Base-by-base conservation (phyloP, 2,888 invertebrate species). In the Anticlea derivata region DNA sequence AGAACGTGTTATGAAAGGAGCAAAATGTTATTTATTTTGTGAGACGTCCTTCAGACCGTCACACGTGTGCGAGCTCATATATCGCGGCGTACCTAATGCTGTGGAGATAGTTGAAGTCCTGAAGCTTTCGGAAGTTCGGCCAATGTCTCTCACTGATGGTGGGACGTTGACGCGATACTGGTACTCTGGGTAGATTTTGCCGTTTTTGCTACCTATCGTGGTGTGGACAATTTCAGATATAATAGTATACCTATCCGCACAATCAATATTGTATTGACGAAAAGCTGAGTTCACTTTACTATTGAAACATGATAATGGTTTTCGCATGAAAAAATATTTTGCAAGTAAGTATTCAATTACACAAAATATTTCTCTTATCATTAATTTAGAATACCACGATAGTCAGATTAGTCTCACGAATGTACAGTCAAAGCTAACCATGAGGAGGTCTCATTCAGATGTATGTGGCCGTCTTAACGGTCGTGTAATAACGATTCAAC, bases 21-120 rank as follows among this genome's bases (percentile, higher is more conserved):
- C 10, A 29, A 20, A 46, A 46, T 41, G 34, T 52, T 52, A 52
- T 61, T 63, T 53, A 55, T 50, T 56, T 51, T 30, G 59, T 56
- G 59, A 50, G 40, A 23, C 34, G 33, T 47, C 44, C 44, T 61
- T 58, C 51, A 53, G 29, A 26, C 43, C 49, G 38, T 51, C 41
- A 52, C 52, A 47, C 44, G 39, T 41, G 43, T 45, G 29, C 33
- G 35, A 22, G 33, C 24, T 44, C 31, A 50, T 43, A 56, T 59
- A 45, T 17, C 29, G 22, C 17, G 30, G 17, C 12, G 30, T 23
- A 30, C 22, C 6, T 22, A 22, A 30, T 40, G 12, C 23, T 22
- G 20, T 20, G 10, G 22, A 29, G 11, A 29, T 23, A 23, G 22
- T 37, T 24, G 23, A 13, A 17, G 26, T 24, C 24, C 24, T 37